Base-by-base conservation (phyloP, 2,888 invertebrate genomes). In the Luperina testacea region DNA sequence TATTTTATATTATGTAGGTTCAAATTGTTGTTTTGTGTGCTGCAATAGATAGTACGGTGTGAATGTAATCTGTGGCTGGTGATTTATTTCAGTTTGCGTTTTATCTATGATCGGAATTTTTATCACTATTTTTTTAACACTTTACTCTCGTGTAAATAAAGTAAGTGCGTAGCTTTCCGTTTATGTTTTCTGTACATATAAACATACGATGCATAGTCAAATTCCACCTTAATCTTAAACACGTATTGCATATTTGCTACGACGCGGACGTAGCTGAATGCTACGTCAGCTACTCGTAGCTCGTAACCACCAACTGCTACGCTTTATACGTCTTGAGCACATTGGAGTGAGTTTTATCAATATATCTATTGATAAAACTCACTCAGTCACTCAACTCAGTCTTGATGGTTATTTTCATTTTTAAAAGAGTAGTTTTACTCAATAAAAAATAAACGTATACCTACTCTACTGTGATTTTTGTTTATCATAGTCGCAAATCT, bases 211-310 rank as follows among this genome's bases (percentile, higher is more conserved):
- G 7, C 0, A 45, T 5, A 45, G 11, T 20, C 1, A 72, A 32
- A 45, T 45, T 42, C 27, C 75, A 27, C 27, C 11, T 61, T 75
- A 27, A 74, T 15, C 48, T 48, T 75, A 38, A 48, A 72, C 9
- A 59, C 6, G 5, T 13, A 65, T 65, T 38, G 20, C 48, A 63
- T 51, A 27, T 48, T 42, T 53, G 70, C 75, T 80, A 68, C 75
- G 81, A 13, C 32, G 32, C 32, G 32, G 32, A 32, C 70, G 81
- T 80, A 80, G 65, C 32, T 15, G 7, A 57, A 17, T 15, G 75
- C 75, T 84, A 80, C 85, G 82, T 24, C 11, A 51, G 71, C 75
- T 69, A 38, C 64, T 64, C 32, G 85, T 82, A 81, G 75, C 85
- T 27, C 68, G 85, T 81, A 81, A 68, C 81, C 17, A 32, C 7